These are phyloP conservation scores for Conger conger DNA, from an alignment of 2,113 vertebrate genomes.

Conservation along the genomic window DNA sequence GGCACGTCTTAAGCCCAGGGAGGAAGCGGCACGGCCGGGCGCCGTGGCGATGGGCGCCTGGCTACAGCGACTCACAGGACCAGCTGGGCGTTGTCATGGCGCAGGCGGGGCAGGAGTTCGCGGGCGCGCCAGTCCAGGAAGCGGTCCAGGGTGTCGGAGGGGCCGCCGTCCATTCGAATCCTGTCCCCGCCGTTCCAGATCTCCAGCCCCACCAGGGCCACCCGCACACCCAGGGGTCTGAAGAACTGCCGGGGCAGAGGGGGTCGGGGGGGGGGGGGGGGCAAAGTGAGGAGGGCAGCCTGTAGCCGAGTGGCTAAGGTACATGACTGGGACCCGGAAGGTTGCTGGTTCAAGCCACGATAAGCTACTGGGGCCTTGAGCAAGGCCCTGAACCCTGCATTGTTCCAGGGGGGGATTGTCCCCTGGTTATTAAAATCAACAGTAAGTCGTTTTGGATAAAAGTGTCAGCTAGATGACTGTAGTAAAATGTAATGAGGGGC, in stretches of 20 bases:
- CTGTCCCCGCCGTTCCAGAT: slow-evolving; percentile 79
- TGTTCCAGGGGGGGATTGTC: no score
- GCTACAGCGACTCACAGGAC: slow-evolving; percentile 75
- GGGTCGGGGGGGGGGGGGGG: background rate
- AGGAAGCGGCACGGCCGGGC: background rate
- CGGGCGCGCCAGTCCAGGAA: slow-evolving; percentile 83
- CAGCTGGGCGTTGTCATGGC: slow-evolving; percentile 90
- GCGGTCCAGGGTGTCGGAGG: slow-evolving; percentile 68
- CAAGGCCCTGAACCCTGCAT: no score
- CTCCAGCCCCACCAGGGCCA: slow-evolving; percentile 82
- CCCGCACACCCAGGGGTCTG: slow-evolving; percentile 78
- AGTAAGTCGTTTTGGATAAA: no score
- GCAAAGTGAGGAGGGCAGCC: background rate
- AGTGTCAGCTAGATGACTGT: no score
- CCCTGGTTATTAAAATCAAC: no score
- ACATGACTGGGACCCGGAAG: no score
- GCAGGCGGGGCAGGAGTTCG: slow-evolving; percentile 76
- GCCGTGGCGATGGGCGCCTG: background rate
- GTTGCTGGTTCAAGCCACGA: no score
- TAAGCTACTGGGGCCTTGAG: no score
- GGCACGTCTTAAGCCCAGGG: background rate
- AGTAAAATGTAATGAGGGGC: background rate
- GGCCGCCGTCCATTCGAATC: slow-evolving; percentile 65
- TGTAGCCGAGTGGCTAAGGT: background rate
- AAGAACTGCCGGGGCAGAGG: slow-evolving; percentile 75